phyloP scores from a whole-genome alignment of 2,888 invertebrate species.

The Fissipunctia ypsillon region DNA sequence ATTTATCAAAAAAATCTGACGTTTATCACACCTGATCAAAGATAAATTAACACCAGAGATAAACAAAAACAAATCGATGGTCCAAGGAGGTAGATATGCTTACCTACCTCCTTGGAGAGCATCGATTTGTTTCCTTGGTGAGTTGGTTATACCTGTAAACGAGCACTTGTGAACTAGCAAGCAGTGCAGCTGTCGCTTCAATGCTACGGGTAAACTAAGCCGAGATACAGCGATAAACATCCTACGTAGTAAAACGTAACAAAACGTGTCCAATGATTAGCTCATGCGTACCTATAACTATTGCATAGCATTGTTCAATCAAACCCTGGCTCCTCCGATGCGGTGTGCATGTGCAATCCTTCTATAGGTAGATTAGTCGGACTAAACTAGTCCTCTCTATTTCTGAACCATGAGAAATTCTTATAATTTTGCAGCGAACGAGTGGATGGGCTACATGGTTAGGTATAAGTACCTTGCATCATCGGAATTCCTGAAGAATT shows the following conservation, averaged over 20 bases:
- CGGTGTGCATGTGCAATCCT: constrained; percentile 18
- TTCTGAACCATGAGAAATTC: too few relatives aligned
- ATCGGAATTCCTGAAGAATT: neutral
- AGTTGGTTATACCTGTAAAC: constrained; percentile 34
- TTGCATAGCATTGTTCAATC: constrained; percentile 54
- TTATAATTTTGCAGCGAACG: too few relatives aligned
- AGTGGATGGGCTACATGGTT: too few relatives aligned
- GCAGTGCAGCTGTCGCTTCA: constrained; percentile 68
- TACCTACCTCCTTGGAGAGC: constrained; percentile 9
- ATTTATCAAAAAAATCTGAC: constrained; percentile 22
- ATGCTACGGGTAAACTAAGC: constrained; percentile 67
- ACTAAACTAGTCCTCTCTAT: too few relatives aligned
- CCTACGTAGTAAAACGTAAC: constrained; percentile 61
- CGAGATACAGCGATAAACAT: constrained; percentile 65
- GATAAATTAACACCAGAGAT: constrained; percentile 43
- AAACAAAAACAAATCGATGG: constrained; percentile 28
- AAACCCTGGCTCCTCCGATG: neutral
- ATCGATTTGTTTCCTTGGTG: neutral
- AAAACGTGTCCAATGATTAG: constrained; percentile 56
- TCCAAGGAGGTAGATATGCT: constrained; percentile 33
- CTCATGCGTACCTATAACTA: constrained; percentile 48
- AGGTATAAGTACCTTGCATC: too few relatives aligned
- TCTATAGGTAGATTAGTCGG: too few relatives aligned
- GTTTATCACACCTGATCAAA: constrained; percentile 26
- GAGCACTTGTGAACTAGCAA: constrained; percentile 58